Base-by-base conservation (phyloP, 2,888 invertebrate genomes). In the Clistopyga incitator region DNA sequence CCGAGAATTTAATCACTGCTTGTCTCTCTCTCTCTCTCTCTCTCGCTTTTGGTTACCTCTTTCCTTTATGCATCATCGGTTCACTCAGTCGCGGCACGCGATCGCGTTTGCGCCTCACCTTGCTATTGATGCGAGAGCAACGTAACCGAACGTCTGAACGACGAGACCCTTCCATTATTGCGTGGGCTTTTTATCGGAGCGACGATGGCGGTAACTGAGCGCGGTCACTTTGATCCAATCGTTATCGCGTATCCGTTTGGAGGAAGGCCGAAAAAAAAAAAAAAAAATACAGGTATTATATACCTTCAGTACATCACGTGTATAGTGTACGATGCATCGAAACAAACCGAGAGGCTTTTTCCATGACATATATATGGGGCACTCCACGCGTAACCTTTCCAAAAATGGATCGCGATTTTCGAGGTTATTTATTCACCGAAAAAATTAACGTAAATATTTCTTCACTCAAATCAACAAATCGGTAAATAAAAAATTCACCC, bases 171-270 rank as follows among this genome's bases (percentile, higher is more conserved):
- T 82, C 56, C 67, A 82, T 64, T 72, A 74, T 78, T 67, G 67
- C 82, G 29, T 50, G 61, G 56, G 67, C n/a, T 52, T 70, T 82
- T 82, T 78, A 74, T 82, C 78, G 23, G 34, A 18, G 50, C 50
- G 29, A 78, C 75, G 45, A 54, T 59, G 68, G 45, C 81, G 70
- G 45, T 13, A 54, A 42, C 65, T 10, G 59, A 45, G 38, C 11
- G 80, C 83, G 80, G 81, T 71, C 38, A 77, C 80, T 84, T 84
- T 80, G 82, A 82, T 82, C 82, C 68, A 82, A 82, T 74, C 78
- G 72, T 82, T 82, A 82, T 78, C 82, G 72, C 68, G 20, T 25
- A 78, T 4, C 77, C 59, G 68, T 74, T 82, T 72, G 42, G 52
- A 18, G 42, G 29, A 42, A 47, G 29, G 67, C 47, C 72, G 56